Conservation (phyloP, 2,113 vertebrate genomes). For the Dicentrarchus labrax region DNA sequence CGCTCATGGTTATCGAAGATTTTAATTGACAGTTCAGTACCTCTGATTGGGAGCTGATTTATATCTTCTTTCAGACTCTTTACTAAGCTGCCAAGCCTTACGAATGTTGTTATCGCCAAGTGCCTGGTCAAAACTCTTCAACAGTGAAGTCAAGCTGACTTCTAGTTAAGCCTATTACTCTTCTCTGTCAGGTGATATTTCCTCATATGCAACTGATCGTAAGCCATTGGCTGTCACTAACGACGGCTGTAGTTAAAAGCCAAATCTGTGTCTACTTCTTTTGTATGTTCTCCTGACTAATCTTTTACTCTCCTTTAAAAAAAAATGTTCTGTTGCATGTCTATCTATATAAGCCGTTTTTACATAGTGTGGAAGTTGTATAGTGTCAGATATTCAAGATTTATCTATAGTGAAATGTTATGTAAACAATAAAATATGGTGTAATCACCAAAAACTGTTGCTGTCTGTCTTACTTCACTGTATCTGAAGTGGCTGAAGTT, state of each 20-base stretch:
- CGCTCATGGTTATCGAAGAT: neutral
- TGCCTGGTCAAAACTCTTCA: conserved; percentile 72
- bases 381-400: conserved; percentile 41
- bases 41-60: neutral
- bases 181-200: conserved; percentile 53
- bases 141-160: conserved; percentile 22
- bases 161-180: conserved; percentile 3
- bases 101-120: conserved; percentile 67
- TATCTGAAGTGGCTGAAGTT: neutral
- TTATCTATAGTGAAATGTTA: conserved; percentile 45
- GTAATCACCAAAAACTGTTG: conserved; percentile 9
- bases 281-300: conserved; percentile 23
- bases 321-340: conserved; percentile 37
- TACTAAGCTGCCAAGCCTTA: conserved; percentile 40
- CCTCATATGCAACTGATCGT: conserved; percentile 17
- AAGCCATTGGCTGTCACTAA: conserved; percentile 39
- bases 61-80: neutral
- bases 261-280: conserved; percentile 30
- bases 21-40: neutral
- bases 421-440: conserved; percentile 62
- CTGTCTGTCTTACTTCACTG: neutral
- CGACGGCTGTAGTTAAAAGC: conserved; percentile 32
- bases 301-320: neutral
- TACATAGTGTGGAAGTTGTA: conserved; percentile 27
- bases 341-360: neutral